Base-by-base conservation (phyloP, 2,888 invertebrate genomes). In the Tetanocera ferruginea region DNA sequence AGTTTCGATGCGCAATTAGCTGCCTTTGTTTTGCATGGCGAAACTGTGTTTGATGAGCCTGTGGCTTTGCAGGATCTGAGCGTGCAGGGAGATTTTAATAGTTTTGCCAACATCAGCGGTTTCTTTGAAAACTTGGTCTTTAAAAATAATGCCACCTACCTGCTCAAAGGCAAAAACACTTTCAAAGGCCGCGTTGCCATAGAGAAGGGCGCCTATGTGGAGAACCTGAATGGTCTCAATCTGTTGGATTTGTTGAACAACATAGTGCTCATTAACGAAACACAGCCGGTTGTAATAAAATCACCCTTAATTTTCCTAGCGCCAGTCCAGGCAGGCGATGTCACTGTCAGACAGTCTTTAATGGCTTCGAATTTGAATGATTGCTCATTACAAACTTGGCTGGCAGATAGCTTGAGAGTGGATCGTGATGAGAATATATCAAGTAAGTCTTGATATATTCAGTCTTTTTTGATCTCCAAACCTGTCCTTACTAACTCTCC, bases 401-500 rank as follows among this genome's bases (percentile, higher is more conserved):
- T 87, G 17, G 80, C 84, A 3, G 89, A 91, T 80, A 87, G 90
- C 0, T 80, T 92, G 17, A 90, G 90, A 79, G 85, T 91, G n/a
- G 88, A 92, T 84, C 84, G 83, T 19, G 73, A 83, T 84, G 80
- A 83, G 74, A 79, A 82, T 66, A 78, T 86, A 5, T 43, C 79
- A 28, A 43, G 89, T 89, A 78, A 81, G 83, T 64, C 64, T 25
- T 31, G n/a, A 1, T n/a, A n/a, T n/a, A n/a, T 6, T 55, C 55
- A 5, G 5, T 31, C 14, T 62, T 62, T 8, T 23, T 19, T 55
- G 55, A 6, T 28, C 64, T 8, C 2, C 19, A 5, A 25, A 34
- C 25, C 25, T 55, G 8, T 51, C 17, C 72, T 55, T 6, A 72
- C 11, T 49, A 3, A 51, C 14, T 23, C 31, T 43, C 9, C 43